Percentiles rank a stretch among this genome's conserved stretches.
Conservation (phyloP, 2,113 vertebrate genomes). For the Bombycilla garrulus region DNA sequence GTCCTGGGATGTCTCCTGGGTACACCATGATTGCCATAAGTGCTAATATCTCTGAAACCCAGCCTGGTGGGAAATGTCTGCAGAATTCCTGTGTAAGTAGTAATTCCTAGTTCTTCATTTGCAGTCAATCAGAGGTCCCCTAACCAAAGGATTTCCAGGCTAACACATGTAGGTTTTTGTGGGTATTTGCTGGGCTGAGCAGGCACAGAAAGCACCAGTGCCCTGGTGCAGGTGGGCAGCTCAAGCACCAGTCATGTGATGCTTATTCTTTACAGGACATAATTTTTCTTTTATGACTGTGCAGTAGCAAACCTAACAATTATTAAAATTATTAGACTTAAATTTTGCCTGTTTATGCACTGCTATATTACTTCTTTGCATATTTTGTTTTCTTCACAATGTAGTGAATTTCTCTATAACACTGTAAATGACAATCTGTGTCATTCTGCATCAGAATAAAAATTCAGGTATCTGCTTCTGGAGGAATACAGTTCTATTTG, state of each 20-base stretch:
- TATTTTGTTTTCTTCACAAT: background rate
- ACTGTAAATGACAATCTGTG: background rate
- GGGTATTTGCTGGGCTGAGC: background rate
- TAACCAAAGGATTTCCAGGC: background rate
- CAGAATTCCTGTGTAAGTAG: background rate
- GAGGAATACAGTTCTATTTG: background rate
- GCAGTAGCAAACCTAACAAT: background rate
- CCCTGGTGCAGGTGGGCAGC: background rate
- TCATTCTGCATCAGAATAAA: background rate
- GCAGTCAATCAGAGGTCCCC: background rate
- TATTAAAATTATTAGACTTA: background rate
- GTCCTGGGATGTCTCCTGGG: background rate
- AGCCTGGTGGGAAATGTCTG: background rate
- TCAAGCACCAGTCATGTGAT: background rate
- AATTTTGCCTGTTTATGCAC: background rate
- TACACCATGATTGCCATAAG: background rate
- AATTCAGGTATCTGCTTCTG: background rate
- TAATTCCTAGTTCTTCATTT: background rate
- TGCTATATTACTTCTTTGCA: background rate
- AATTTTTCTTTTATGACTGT: background rate
- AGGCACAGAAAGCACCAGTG: background rate
- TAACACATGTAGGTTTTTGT: rapidly evolving
- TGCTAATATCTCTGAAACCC: background rate
- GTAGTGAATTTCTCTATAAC: background rate
- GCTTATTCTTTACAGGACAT: background rate